phyloP scores from a whole-genome alignment of 92 coral and sea anemone genomes.

The Umimayanthus chanpuru region DNA sequence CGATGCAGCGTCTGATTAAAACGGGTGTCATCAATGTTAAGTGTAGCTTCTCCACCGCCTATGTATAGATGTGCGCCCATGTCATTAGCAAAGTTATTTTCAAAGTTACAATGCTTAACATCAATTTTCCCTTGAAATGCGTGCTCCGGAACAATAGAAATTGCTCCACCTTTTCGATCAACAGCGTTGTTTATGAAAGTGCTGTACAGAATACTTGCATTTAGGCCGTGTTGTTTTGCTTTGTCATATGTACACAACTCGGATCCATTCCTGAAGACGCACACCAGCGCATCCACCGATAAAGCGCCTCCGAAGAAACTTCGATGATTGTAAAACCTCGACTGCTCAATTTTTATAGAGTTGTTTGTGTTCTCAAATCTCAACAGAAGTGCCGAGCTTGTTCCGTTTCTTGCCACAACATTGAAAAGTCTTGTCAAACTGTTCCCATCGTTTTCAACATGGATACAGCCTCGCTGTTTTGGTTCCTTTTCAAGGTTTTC shows the following conservation, averaged over 20 bases:
- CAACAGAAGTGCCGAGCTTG: conserved; percentile 18
- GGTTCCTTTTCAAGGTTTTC: not conserved
- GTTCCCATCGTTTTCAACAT: conserved; percentile 21
- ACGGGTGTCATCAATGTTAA: not conserved
- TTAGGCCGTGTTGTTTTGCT: not conserved
- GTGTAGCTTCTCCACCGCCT: not conserved
- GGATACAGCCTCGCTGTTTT: conserved; percentile 5
- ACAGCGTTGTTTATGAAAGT: not conserved
- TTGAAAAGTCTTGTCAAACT: conserved; percentile 2
- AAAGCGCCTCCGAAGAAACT: conserved; percentile 3
- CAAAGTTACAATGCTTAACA: not conserved
- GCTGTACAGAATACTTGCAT: not conserved
- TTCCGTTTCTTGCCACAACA: conserved; percentile 15
- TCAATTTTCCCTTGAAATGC: not conserved
- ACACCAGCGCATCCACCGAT: not conserved
- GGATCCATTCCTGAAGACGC: not conserved
- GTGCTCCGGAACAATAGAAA: conserved; percentile 17
- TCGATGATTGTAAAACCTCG: not conserved
- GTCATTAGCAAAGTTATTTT: conserved; percentile 10
- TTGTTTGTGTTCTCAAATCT: conserved; percentile 1
- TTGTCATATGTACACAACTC: not conserved
- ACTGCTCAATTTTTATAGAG: not conserved
- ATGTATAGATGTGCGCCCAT: not conserved
- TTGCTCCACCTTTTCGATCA: conserved; percentile 15
- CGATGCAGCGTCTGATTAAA: not conserved